Evolutionary conservation across 2,888 invertebrate genomes (phyloP).

Genomic region (Cabera pusaria): DNA sequence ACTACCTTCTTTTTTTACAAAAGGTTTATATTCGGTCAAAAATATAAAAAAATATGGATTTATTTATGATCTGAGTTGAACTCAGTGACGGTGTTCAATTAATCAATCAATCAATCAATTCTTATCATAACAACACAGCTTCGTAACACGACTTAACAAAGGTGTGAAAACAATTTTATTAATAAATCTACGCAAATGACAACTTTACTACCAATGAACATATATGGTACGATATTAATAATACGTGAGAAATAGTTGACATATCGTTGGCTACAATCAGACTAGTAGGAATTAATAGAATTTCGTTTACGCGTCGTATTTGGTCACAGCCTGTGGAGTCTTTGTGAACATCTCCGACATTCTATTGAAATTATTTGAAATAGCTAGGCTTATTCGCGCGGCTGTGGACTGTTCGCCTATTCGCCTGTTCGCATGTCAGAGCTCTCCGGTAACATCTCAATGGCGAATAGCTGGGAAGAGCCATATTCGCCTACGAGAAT

Average conservation of each 20-base stretch:
- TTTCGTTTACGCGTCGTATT: conserved; percentile 21
- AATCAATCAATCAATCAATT: too few relatives aligned
- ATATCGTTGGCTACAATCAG: conserved; percentile 45
- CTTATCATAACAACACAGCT: too few relatives aligned
- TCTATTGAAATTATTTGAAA: conserved; percentile 69
- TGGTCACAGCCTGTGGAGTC: conserved; percentile 18
- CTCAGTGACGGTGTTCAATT: too few relatives aligned
- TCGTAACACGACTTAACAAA: conserved; percentile 45
- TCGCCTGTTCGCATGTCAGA: conserved; percentile 62
- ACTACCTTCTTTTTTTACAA: too few relatives aligned
- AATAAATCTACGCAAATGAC: conserved; percentile 31
- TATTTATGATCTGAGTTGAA: too few relatives aligned
- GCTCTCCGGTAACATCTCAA: conserved; percentile 69
- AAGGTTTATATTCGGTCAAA: too few relatives aligned
- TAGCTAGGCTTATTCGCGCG: conserved; percentile 45
- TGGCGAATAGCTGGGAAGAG: conserved; percentile 52
- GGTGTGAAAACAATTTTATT: conserved; percentile 45
- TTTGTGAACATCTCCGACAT: conserved; percentile 55
- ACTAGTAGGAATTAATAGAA: conserved; percentile 28
- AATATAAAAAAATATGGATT: too few relatives aligned
- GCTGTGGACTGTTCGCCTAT: conserved; percentile 47
- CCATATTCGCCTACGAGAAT: conserved; percentile 62
- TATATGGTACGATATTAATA: conserved; percentile 49
- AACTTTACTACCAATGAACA: conserved; percentile 44
- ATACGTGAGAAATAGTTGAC: conserved; percentile 74